A percentile compares a stretch with the other conserved stretches of the same genome.
These are phyloP conservation scores for Drosophila neonasuta DNA, from an alignment of 2,888 invertebrate species.

Conservation along the genomic window DNA sequence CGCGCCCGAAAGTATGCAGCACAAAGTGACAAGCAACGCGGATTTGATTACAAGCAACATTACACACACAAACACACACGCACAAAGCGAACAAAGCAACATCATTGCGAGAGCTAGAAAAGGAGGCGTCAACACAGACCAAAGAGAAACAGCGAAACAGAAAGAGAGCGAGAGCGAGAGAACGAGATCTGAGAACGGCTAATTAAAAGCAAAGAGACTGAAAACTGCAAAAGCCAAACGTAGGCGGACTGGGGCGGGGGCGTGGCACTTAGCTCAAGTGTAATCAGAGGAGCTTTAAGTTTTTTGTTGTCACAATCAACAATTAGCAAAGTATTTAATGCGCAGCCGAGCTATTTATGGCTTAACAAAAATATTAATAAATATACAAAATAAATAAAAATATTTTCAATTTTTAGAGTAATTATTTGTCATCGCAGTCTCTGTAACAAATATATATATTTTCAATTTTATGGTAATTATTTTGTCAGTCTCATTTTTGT, in stretches of 20 bases:
- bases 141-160: constrained; percentile 1
- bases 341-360: background rate
- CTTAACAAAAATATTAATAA: too few species aligned
- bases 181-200: constrained; percentile 38
- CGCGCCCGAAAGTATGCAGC: constrained; percentile 57
- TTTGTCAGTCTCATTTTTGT: background rate
- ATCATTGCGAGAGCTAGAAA: constrained; percentile 12
- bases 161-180: constrained; percentile 1
- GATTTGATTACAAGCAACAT: constrained; percentile 69
- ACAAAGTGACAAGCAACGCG: constrained; percentile 66
- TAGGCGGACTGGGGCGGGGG: background rate
- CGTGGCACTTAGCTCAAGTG: constrained; percentile 53
- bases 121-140: constrained; percentile 7
- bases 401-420: too few species aligned
- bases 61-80: constrained; percentile 11
- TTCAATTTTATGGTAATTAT: background rate
- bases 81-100: constrained; percentile 11
- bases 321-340: constrained; percentile 14
- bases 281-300: constrained; percentile 66
- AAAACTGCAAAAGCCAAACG: constrained; percentile 35
- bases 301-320: constrained; percentile 16
- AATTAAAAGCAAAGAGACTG: constrained; percentile 72
- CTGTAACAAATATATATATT: too few species aligned
- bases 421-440: too few species aligned
- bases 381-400: too few species aligned